Evolutionary conservation across 1,140 invertebrate species (phyloP).

Genomic region (Drosophila arizonae): DNA sequence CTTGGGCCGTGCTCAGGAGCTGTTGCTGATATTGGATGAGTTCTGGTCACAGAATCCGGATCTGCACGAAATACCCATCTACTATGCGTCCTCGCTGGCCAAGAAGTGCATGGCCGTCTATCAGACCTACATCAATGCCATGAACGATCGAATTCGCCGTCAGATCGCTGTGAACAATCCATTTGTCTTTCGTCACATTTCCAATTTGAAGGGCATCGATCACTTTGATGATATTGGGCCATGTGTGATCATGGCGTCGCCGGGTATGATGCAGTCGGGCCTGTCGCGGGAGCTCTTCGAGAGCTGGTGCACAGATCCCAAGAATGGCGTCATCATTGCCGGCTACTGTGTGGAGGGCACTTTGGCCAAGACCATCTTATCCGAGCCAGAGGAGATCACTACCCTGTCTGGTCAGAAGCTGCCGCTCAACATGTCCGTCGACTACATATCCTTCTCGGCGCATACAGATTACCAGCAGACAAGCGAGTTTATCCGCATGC

Average conservation of each 20-base stretch:
- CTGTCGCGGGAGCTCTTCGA: conserved; percentile 99
- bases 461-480: conserved; percentile 99
- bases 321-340: conserved; percentile 99
- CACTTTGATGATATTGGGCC: conserved; percentile 99
- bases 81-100: conserved; percentile 99
- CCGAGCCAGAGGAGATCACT: conserved; percentile 98
- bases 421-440: conserved; percentile 98
- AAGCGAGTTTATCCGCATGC: conserved; percentile 96
- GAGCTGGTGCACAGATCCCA: conserved; percentile 98
- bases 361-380: conserved; percentile 97
- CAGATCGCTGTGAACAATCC: conserved; percentile 99
- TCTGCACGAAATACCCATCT: conserved; percentile 99
- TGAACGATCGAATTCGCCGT: conserved; percentile 98
- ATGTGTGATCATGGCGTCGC: conserved; percentile 99
- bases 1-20: conserved; percentile 97
- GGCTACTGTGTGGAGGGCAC: conserved; percentile 99
- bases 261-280: conserved; percentile 99
- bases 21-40: conserved; percentile 98
- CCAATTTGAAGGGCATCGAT: conserved; percentile 99
- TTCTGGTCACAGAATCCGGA: conserved; percentile 99
- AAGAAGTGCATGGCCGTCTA: conserved; percentile 99
- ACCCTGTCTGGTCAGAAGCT: conserved; percentile 98
- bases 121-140: conserved; percentile 99
- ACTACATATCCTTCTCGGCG: conserved; percentile 99
- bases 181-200: conserved; percentile 99